Evolutionary conservation across 2,113 vertebrate species (phyloP), one percentile per base, ranked within the genome.

Genomic region (Coreoperca whiteheadi): DNA sequence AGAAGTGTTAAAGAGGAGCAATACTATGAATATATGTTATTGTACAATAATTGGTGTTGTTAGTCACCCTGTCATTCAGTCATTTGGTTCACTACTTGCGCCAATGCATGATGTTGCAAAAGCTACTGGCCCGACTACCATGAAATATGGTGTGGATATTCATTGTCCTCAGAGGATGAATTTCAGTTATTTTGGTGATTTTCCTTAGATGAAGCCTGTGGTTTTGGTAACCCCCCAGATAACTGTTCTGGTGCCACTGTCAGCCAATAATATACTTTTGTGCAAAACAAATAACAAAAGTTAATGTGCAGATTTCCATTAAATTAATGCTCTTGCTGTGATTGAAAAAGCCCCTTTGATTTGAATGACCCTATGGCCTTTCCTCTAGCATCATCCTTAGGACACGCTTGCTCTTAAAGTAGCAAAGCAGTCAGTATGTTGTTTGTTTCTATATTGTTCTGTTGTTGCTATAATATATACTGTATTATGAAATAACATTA

Each of bases 71-170:
- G 25, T 73, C 25, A 65, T 65, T 65, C 39, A 28, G 41, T 71
- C 23, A 46, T 23, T n/a, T 65, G 41, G 46, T 56, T 39, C 61
- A 56, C 8, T 43, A 51, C 50, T 66, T 63, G 32, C 34, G 73
- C 8, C 25, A 69, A 15, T 59, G 30, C 12, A 51, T 54, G n/a
- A 61, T 34, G 56, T 48, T 37, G 23, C 57, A 23, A 63, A 66
- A 77, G 37, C 21, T 46, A 69, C 34, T 28, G 23, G 21, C 21
- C 50, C 63, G 51, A 43, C 65, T 25, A 4, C 18, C 46, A 73
- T 82, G 48, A 68, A 79, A 83, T 69, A 50, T 83, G 57, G 61
- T 46, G 43, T 30, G 23, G 10, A 64, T 34, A n/a, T 63, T 61
- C 25, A 34, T 59, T 60, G 21, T 79, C 68, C 73, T 8, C 7